Evolutionary conservation across 2,797 vertebrate species (phyloP).

Genomic region (Avahi laniger): DNA sequence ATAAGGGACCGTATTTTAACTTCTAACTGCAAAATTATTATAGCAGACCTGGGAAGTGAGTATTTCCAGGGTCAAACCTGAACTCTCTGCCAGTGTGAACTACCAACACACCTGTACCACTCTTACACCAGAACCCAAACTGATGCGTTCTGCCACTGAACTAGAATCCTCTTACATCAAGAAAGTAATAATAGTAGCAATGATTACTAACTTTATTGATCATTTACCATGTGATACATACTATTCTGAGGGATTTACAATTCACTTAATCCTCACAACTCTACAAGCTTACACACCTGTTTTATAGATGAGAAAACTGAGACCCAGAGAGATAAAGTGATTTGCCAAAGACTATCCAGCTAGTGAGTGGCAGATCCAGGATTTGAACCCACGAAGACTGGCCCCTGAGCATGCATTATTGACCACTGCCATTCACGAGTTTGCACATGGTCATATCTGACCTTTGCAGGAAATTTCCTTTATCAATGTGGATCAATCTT

Average conservation of each 20-base stretch:
- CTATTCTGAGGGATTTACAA: not conserved
- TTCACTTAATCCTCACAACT: not conserved
- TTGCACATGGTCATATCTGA: not conserved
- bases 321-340: not conserved
- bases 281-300: not conserved
- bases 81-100: not conserved
- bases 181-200: not conserved
- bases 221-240: not conserved
- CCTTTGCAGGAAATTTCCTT: not conserved
- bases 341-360: not conserved
- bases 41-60: not conserved
- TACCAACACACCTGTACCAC: not conserved
- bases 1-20: not conserved
- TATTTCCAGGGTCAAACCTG: not conserved
- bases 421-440: not conserved
- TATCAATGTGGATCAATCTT: not conserved
- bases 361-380: not conserved
- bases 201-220: not conserved
- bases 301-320: not conserved
- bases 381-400: not conserved
- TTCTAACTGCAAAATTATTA: not conserved
- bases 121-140: not conserved
- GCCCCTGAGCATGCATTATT: not conserved
- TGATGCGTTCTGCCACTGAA: not conserved
- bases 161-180: not conserved